phyloP scores from a whole-genome alignment of 2,113 vertebrate genomes.

The Semnopithecus entellus region DNA sequence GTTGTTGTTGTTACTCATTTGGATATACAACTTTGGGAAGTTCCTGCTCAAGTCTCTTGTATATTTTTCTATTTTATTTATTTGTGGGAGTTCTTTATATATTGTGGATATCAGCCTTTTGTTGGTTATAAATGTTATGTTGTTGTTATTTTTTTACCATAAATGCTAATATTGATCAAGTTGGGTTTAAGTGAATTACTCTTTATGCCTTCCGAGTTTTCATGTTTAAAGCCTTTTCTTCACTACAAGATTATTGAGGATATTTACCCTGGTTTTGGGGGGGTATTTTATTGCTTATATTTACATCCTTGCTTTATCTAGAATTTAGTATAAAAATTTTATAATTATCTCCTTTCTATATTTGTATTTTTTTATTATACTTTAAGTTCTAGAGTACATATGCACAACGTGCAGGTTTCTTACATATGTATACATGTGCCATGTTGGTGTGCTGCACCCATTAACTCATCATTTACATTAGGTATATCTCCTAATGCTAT shows the following conservation, averaged over 20 bases:
- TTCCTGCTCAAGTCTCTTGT: background rate
- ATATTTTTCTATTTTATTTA: background rate
- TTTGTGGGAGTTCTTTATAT: background rate
- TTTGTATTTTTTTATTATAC: too few species aligned
- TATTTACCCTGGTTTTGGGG: background rate
- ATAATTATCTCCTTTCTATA: background rate
- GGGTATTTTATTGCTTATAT: background rate
- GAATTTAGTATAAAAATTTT: background rate
- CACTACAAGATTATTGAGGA: background rate
- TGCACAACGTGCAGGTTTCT: too few species aligned
- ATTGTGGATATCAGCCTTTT: background rate
- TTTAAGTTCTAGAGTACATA: too few species aligned
- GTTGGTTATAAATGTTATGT: background rate
- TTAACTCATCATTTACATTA: too few species aligned
- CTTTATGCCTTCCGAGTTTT: background rate
- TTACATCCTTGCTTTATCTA: background rate
- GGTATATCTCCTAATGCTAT: too few species aligned
- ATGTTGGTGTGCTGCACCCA: too few species aligned
- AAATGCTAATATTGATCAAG: slow-evolving; percentile 16
- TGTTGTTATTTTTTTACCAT: background rate
- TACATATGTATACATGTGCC: too few species aligned
- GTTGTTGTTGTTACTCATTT: background rate
- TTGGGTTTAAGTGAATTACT: background rate
- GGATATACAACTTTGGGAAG: background rate
- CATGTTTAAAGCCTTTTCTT: slow-evolving; percentile 1